phyloP scores from a whole-genome alignment of 37 sponge, comb jelly and placozoan genomes.

The Aplysina aerophoba region DNA sequence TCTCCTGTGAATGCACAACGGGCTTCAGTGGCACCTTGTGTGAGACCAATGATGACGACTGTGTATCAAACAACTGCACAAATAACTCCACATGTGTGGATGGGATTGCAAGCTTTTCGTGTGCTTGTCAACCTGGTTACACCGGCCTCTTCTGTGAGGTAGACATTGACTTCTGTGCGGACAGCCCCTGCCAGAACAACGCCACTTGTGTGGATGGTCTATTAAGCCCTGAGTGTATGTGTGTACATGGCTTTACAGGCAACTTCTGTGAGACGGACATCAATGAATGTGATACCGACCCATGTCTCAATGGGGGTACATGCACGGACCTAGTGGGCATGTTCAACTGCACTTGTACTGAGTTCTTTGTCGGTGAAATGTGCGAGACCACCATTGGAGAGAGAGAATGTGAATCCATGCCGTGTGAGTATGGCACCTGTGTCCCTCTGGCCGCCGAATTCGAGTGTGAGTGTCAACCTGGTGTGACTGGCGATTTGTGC shows the following conservation, averaged over 20 bases:
- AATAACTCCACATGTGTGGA: slow-evolving; percentile 42
- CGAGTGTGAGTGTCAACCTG: too few species aligned
- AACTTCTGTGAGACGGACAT: slow-evolving; percentile 34
- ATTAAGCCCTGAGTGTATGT: slow-evolving; percentile 36
- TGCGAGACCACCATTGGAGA: slow-evolving; percentile 19
- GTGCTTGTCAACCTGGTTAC: slow-evolving; percentile 16
- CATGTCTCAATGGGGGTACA: slow-evolving; percentile 35
- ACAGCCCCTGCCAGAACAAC: slow-evolving; percentile 48
- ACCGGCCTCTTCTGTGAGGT: slow-evolving; percentile 52
- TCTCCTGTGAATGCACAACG: slow-evolving; percentile 47
- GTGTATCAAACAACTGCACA: slow-evolving; percentile 19
- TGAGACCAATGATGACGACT: not conserved
- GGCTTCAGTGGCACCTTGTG: slow-evolving; percentile 40
- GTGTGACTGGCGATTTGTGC: slow-evolving; percentile 2
- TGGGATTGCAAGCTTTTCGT: slow-evolving; percentile 29
- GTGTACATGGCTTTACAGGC: slow-evolving; percentile 45
- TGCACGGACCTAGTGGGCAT: not conserved
- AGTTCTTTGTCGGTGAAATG: slow-evolving; percentile 31
- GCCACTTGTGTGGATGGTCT: slow-evolving; percentile 43
- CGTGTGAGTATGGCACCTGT: too few species aligned
- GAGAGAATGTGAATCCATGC: too few species aligned
- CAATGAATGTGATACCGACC: slow-evolving; percentile 23
- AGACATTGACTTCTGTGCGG: slow-evolving; percentile 42
- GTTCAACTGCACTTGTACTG: slow-evolving; percentile 40
- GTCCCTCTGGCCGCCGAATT: too few species aligned